phyloP scores from a whole-genome alignment of 23 tunicate genomes.

The Ciona savignyi region DNA sequence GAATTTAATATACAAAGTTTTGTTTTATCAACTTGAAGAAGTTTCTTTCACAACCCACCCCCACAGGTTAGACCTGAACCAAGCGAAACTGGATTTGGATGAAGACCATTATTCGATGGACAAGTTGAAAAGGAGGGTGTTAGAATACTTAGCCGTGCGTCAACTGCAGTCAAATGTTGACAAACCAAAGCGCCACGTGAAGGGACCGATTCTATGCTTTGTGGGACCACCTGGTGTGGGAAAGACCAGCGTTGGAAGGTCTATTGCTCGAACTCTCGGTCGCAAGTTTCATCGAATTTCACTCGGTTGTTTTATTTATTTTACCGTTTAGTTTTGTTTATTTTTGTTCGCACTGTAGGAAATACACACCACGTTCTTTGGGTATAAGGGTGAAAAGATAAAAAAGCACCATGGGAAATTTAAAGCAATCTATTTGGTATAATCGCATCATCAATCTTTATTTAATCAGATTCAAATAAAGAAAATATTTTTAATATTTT shows the following conservation, averaged over 20 bases:
- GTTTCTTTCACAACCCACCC: too few species aligned
- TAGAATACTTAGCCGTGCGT: slow-evolving; percentile 58
- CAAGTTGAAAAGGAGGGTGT: slow-evolving; percentile 42
- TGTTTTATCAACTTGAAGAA: too few species aligned
- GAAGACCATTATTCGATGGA: slow-evolving; percentile 70
- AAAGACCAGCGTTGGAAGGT: slow-evolving; percentile 49
- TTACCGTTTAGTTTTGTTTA: too few species aligned
- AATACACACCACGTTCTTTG: too few species aligned
- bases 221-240: slow-evolving; percentile 77
- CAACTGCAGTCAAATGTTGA: slow-evolving; percentile 25
- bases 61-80: slow-evolving; percentile 27
- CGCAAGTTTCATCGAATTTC: slow-evolving; percentile 64
- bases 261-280: slow-evolving; percentile 55
- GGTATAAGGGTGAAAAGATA: too few species aligned
- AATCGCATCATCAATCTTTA: too few species aligned
- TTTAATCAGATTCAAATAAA: too few species aligned
- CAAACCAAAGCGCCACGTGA: slow-evolving; percentile 1
- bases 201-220: slow-evolving; percentile 57
- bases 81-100: slow-evolving; percentile 38
- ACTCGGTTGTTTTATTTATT: slow-evolving; percentile 18
- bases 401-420: too few species aligned
- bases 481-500: too few species aligned
- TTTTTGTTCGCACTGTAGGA: too few species aligned
- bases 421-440: too few species aligned
- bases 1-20: too few species aligned